phyloP scores from a whole-genome alignment of 2,888 invertebrate genomes.

The Melanostoma mellinum region DNA sequence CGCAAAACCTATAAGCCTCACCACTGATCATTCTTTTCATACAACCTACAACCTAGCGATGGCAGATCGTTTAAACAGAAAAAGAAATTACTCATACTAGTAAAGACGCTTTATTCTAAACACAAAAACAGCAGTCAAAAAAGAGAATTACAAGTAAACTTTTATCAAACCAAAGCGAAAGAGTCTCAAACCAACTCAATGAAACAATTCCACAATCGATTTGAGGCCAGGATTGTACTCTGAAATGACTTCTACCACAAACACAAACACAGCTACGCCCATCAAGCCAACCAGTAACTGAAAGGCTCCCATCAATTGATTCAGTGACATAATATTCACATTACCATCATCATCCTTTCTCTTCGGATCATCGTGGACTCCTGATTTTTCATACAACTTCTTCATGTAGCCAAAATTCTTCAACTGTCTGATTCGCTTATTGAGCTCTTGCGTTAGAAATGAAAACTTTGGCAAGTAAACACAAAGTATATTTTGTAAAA shows the following conservation, averaged over 20 bases:
- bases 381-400: background rate
- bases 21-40: too few relatives aligned
- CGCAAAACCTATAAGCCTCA: too few relatives aligned
- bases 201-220: background rate
- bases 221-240: background rate
- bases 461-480: slow-evolving; percentile 33
- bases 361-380: too few relatives aligned
- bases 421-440: slow-evolving; percentile 14
- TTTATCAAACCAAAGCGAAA: too few relatives aligned
- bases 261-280: background rate
- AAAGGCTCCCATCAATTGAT: slow-evolving; percentile 15
- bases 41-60: too few relatives aligned
- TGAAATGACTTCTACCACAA: slow-evolving; percentile 16
- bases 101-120: too few relatives aligned
- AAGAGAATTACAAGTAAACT: too few relatives aligned
- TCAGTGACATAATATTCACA: slow-evolving; percentile 6
- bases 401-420: slow-evolving; percentile 30
- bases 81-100: too few relatives aligned
- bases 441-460: slow-evolving; percentile 8
- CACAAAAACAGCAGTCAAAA: too few relatives aligned
- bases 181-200: background rate
- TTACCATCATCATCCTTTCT: background rate
- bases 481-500: slow-evolving; percentile 1
- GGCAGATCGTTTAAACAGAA: too few relatives aligned
- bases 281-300: slow-evolving; percentile 5